Evolutionary conservation across 1,140 invertebrate species (phyloP).

Genomic region (Drosophila aff.): DNA sequence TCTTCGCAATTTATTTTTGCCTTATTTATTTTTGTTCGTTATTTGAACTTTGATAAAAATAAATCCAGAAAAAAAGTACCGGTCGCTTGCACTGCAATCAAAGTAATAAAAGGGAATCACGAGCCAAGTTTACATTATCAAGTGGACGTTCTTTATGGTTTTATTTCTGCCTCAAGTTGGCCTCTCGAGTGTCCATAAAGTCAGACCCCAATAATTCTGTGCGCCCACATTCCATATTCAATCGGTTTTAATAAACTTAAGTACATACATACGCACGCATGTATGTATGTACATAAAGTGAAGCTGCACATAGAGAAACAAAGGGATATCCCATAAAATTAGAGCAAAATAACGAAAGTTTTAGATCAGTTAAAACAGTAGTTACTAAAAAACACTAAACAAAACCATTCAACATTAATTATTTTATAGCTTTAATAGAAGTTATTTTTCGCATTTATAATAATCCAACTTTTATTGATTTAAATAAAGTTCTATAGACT

Average conservation of each 20-base stretch:
- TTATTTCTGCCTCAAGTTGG: slow-evolving; percentile 1
- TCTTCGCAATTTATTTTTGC: slow-evolving; percentile 26
- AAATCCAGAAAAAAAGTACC: background rate
- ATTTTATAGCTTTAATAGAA: background rate
- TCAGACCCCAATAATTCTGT: background rate
- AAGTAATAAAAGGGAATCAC: slow-evolving; percentile 31
- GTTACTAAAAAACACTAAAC: background rate
- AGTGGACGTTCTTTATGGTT: slow-evolving; percentile 13
- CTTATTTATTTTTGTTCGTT: slow-evolving; percentile 1
- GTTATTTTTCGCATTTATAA: too few species aligned
- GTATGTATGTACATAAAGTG: background rate
- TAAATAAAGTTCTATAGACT: too few species aligned
- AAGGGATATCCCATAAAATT: background rate
- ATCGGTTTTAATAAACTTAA: slow-evolving; percentile 6
- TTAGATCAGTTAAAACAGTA: background rate
- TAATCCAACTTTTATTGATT: too few species aligned
- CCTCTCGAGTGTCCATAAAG: slow-evolving; percentile 20
- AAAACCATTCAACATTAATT: background rate
- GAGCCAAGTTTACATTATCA: slow-evolving; percentile 15
- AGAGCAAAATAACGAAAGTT: background rate
- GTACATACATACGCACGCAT: background rate
- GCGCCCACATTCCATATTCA: slow-evolving; percentile 24
- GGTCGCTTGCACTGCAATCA: slow-evolving; percentile 3
- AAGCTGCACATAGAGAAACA: background rate
- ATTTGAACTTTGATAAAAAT: slow-evolving; percentile 35